A percentile compares a stretch with the other conserved stretches of the same genome.
Conservation (phyloP, 2,113 vertebrate species). For the Carassius gibelio region DNA sequence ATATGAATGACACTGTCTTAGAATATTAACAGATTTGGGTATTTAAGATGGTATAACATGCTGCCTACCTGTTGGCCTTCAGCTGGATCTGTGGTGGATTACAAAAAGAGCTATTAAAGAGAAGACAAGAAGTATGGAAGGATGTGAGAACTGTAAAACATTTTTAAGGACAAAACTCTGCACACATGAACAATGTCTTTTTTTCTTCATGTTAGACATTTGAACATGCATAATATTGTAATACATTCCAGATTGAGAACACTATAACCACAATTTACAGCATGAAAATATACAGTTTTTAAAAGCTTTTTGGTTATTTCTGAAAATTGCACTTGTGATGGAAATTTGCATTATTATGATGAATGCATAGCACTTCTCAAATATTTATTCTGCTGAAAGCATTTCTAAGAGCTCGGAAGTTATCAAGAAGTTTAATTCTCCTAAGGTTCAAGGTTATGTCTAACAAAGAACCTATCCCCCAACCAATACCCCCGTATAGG, state of each 20-base stretch:
- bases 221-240: not conserved
- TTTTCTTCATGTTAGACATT: conserved; percentile 1
- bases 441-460: not conserved
- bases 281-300: not conserved
- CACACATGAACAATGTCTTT: not conserved
- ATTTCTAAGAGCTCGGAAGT: not conserved
- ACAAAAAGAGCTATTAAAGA: not conserved
- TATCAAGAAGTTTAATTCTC: not conserved
- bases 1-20: not conserved
- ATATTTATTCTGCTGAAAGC: not conserved
- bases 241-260: not conserved
- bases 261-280: not conserved
- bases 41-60: not conserved
- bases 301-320: conserved; percentile 1
- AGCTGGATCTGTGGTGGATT: not conserved
- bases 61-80: not conserved
- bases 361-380: not conserved
- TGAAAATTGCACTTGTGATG: not conserved
- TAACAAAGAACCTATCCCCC: not conserved
- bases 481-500: no score
- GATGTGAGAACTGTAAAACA: not conserved
- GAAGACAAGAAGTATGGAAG: not conserved
- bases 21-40: not conserved
- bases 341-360: not conserved
- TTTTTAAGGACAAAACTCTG: not conserved